Conservation (phyloP, 1,140 invertebrate species). For the Steinernema khuongi region DNA sequence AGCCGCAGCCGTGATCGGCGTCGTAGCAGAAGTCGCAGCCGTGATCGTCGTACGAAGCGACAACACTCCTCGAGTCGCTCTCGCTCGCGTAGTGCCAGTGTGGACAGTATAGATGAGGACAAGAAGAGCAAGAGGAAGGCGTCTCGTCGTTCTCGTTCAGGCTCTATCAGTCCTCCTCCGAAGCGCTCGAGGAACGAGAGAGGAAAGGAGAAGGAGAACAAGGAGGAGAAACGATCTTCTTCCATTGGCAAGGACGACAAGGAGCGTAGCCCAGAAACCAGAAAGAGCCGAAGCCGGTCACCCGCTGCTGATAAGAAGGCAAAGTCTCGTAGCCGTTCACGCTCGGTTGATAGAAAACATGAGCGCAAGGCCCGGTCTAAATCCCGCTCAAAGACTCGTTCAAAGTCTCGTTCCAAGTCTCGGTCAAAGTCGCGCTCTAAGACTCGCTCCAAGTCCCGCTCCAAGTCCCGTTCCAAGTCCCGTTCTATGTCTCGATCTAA, state of each 20-base stretch:
- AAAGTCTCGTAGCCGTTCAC: slow-evolving; percentile 20
- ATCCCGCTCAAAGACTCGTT: not conserved
- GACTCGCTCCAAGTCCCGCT: slow-evolving; percentile 20
- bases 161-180: not conserved
- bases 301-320: not conserved
- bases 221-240: not conserved
- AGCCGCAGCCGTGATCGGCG: slow-evolving; percentile 13
- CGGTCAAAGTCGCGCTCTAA: slow-evolving; percentile 25
- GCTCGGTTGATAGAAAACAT: slow-evolving; percentile 23
- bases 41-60: slow-evolving; percentile 25
- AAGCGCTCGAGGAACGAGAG: not conserved
- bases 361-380: not conserved
- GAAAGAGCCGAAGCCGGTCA: not conserved
- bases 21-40: slow-evolving; percentile 21
- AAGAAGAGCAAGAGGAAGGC: slow-evolving; percentile 7
- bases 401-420: not conserved
- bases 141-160: not conserved
- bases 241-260: not conserved
- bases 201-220: too few relatives aligned
- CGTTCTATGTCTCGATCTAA: not conserved
- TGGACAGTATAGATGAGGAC: not conserved
- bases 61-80: not conserved
- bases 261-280: not conserved
- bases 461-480: slow-evolving; percentile 21
- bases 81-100: not conserved